phyloP scores from a whole-genome alignment of 2,888 invertebrate genomes.

The Tenthredo mesomela region DNA sequence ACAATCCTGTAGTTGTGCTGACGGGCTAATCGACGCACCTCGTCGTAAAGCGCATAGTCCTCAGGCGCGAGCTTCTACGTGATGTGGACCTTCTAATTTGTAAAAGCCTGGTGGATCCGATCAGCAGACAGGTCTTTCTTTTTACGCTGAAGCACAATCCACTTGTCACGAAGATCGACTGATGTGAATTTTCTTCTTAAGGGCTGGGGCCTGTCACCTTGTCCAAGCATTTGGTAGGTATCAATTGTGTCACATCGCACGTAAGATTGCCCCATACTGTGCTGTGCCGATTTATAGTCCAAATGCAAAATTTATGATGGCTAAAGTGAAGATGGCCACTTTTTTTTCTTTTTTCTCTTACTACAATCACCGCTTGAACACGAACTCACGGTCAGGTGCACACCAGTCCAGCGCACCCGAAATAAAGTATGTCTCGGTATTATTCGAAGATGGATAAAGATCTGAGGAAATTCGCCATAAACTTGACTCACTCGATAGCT shows the following conservation, averaged over 20 bases:
- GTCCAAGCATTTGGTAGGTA: too few relatives aligned
- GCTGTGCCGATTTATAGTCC: background rate
- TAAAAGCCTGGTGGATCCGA: too few relatives aligned
- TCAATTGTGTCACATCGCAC: background rate
- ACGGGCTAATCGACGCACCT: too few relatives aligned
- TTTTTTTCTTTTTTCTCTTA: background rate
- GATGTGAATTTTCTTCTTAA: background rate
- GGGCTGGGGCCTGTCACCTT: too few relatives aligned
- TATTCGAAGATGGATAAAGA: background rate
- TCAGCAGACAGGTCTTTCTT: too few relatives aligned
- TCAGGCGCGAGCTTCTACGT: too few relatives aligned
- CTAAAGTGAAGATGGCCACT: background rate
- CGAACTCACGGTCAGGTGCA: constrained; percentile 33
- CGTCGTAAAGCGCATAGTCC: too few relatives aligned
- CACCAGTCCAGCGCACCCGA: background rate
- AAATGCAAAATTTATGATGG: background rate
- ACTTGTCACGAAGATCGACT: background rate
- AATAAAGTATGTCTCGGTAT: background rate
- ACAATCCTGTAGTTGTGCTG: too few relatives aligned
- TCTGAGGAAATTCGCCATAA: constrained; percentile 4
- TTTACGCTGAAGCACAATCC: too few relatives aligned
- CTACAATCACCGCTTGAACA: background rate
- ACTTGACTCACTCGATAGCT: constrained; percentile 2
- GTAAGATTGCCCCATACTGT: background rate
- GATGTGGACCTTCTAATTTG: too few relatives aligned